Conservation (phyloP, 2,113 vertebrate genomes). For the Sula dactylatra region DNA sequence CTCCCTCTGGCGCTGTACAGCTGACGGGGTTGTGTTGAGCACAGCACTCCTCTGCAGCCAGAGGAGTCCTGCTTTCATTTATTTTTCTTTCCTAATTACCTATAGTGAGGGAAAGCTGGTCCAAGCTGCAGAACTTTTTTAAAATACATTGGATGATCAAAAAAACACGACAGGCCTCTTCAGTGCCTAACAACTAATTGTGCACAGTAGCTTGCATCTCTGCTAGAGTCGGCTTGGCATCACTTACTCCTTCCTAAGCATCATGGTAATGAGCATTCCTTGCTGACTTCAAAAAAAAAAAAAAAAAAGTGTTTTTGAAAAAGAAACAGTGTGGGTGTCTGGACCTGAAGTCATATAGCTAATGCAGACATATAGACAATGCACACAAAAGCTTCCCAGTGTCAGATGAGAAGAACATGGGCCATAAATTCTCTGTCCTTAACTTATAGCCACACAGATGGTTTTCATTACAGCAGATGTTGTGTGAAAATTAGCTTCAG, state of each 20-base stretch:
- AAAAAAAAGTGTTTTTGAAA: not conserved
- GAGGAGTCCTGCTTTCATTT: not conserved
- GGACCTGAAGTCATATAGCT: constrained; percentile 1
- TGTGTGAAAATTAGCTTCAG: constrained; percentile 79
- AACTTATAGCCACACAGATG: constrained; percentile 65
- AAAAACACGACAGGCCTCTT: not conserved
- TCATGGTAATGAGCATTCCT: not conserved
- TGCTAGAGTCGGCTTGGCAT: not conserved
- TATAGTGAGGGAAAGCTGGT: not conserved
- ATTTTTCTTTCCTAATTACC: constrained; percentile 51
- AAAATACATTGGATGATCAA: not conserved
- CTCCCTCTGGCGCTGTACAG: not conserved
- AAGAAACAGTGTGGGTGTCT: not conserved
- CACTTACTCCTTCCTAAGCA: not conserved
- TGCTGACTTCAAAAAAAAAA: not conserved
- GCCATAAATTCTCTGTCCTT: constrained; percentile 45
- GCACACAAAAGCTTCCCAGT: not conserved
- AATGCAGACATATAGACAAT: not conserved
- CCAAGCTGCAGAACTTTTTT: not conserved
- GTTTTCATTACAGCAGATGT: constrained; percentile 75
- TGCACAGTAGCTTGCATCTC: constrained; percentile 3
- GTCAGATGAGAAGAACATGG: constrained; percentile 28
- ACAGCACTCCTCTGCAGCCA: not conserved
- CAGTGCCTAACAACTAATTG: not conserved
- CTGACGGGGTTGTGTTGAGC: not conserved